These are phyloP conservation scores for Thamnophis sirtalis DNA, from an alignment of 2,113 vertebrate genomes.

Conservation along the genomic window DNA sequence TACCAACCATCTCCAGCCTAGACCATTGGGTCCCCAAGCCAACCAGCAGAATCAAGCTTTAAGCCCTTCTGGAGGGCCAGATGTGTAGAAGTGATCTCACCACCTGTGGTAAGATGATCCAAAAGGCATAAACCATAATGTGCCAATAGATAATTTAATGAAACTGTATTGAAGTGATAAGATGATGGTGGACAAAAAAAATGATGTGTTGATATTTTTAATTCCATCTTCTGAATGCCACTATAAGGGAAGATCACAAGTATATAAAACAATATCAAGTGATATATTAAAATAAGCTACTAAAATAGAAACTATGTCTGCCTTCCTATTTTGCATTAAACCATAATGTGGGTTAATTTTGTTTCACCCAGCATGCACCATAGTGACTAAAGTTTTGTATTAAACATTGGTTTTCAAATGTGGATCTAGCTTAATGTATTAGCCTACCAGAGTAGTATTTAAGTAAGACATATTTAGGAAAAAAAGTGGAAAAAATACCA, in stretches of 20 bases:
- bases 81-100: background rate
- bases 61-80: background rate
- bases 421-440: background rate
- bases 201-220: background rate
- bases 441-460: background rate
- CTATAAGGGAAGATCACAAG: background rate
- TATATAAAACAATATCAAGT: background rate
- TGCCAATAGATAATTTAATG: background rate
- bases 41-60: background rate
- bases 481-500: background rate
- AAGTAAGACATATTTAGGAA: background rate
- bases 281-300: background rate
- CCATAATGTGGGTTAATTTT: background rate
- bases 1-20: background rate
- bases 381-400: background rate
- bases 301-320: background rate
- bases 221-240: background rate
- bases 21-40: background rate
- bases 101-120: background rate
- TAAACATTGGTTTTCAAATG: background rate
- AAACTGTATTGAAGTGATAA: background rate
- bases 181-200: background rate
- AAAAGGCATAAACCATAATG: background rate
- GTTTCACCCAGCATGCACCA: background rate
- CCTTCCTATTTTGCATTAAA: background rate